Percentiles rank a stretch among this genome's conserved stretches.
These are phyloP conservation scores for Saccostrea echinata DNA, from an alignment of 1,140 invertebrate genomes.

Conservation along the genomic window DNA sequence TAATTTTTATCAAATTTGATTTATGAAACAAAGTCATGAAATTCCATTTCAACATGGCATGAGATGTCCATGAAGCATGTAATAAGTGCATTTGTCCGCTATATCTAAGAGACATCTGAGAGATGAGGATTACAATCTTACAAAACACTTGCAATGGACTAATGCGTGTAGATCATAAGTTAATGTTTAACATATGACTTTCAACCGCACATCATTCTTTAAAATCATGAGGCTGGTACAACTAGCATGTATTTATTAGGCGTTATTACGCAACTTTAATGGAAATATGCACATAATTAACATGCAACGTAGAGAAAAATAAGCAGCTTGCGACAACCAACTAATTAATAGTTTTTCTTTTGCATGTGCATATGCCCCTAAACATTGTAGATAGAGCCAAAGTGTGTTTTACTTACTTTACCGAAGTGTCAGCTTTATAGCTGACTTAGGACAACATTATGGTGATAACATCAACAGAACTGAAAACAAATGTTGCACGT, in stretches of 20 bases:
- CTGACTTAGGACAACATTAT: neutral
- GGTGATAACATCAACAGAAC: neutral
- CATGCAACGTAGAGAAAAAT: neutral
- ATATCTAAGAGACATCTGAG: neutral
- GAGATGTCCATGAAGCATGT: neutral
- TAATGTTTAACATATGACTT: neutral
- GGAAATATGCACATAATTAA: neutral
- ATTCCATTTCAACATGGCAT: neutral
- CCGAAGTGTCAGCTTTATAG: neutral
- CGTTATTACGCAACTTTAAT: neutral
- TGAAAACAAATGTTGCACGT: neutral
- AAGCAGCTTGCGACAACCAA: neutral
- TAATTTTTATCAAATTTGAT: conserved; percentile 13
- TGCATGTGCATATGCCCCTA: neutral
- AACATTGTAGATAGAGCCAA: neutral
- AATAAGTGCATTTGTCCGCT: neutral
- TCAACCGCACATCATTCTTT: neutral
- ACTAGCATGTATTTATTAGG: neutral
- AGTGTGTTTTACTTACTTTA: neutral
- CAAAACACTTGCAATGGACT: neutral
- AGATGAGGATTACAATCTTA: no score
- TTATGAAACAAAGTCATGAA: conserved; percentile 21
- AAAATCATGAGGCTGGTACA: neutral
- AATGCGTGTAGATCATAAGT: neutral
- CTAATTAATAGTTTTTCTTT: neutral